These are phyloP conservation scores for Cyprinus carpio DNA, from an alignment of 2,113 vertebrate species.

Conservation along the genomic window DNA sequence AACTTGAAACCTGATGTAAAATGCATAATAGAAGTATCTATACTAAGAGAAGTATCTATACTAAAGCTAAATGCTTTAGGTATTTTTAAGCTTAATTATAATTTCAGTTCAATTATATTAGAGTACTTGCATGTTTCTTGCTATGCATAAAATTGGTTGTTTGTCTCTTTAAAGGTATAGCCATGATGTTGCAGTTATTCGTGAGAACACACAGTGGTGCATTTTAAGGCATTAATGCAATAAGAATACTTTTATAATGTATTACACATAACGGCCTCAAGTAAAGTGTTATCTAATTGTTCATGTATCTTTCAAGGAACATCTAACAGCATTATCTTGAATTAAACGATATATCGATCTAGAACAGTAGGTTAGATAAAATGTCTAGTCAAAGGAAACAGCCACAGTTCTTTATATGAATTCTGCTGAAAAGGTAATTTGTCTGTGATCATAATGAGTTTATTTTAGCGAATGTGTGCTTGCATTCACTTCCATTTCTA, in stretches of 20 bases:
- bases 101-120: not conserved
- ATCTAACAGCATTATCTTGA: not conserved
- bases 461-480: slow-evolving; percentile 29
- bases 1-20: not conserved
- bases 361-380: not conserved
- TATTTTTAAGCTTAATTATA: too few relatives aligned
- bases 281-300: not conserved
- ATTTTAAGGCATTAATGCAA: not conserved
- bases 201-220: not conserved
- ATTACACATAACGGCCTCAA: not conserved
- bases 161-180: not conserved
- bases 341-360: not conserved
- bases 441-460: slow-evolving; percentile 36
- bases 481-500: slow-evolving; percentile 36
- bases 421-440: slow-evolving; percentile 36
- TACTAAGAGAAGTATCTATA: not conserved
- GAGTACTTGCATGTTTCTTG: not conserved
- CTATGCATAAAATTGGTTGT: not conserved
- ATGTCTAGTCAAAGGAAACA: not conserved
- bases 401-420: slow-evolving; percentile 2
- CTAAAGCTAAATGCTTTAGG: too few relatives aligned
- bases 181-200: not conserved
- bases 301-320: not conserved
- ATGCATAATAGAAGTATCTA: not conserved
- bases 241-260: not conserved